Percentiles rank a stretch among this genome's conserved stretches.
Evolutionary conservation across 92 coral and sea anemone genomes (phyloP).

Genomic region (Actinernus sp.): DNA sequence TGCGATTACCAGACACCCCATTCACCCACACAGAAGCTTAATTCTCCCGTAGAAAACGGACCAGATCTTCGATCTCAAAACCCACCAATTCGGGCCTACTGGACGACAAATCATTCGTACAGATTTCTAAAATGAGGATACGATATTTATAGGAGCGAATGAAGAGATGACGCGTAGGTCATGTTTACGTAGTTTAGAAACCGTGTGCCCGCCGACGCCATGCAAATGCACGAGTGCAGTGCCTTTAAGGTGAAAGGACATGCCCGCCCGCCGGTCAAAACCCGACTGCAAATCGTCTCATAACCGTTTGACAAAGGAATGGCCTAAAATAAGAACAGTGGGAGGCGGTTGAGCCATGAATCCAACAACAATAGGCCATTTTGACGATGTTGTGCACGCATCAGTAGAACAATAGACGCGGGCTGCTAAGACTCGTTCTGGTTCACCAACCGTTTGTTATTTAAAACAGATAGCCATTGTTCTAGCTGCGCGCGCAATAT

Average conservation of each 20-base stretch:
- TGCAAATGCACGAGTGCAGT: slow-evolving; percentile 11
- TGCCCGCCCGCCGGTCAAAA: neutral
- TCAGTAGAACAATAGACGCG: no score
- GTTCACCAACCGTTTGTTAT: no score
- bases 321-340: no score
- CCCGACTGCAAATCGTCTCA: no score
- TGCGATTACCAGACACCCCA: slow-evolving; percentile 14
- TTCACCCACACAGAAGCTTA: no score
- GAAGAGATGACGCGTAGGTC: slow-evolving; percentile 3
- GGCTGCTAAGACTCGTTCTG: no score
- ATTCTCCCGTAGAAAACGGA: neutral
- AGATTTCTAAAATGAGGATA: slow-evolving; percentile 1
- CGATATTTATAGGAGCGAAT: neutral
- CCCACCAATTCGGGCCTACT: slow-evolving; percentile 1
- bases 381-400: no score
- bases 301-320: no score
- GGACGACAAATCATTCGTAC: slow-evolving; percentile 3
- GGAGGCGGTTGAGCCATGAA: no score
- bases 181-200: neutral
- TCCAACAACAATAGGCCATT: no score
- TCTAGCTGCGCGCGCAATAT: no score
- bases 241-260: neutral
- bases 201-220: slow-evolving; percentile 20
- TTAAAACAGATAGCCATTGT: no score
- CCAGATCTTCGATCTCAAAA: slow-evolving; percentile 6